phyloP scores from a whole-genome alignment of 2,888 invertebrate species.

The Thymelicus lineola region DNA sequence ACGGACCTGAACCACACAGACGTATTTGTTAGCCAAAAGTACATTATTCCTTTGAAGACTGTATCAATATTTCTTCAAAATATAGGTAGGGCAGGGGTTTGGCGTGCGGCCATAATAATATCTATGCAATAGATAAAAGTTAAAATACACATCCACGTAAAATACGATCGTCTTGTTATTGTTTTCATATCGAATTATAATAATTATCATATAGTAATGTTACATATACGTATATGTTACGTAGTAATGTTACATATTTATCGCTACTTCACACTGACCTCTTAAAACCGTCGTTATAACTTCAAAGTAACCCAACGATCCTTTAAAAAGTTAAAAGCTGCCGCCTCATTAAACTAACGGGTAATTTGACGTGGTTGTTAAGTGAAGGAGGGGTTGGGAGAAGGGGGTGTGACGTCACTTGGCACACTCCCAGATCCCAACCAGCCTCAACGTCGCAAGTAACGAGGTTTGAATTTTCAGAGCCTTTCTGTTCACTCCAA shows the following conservation, averaged over 20 bases:
- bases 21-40: no score
- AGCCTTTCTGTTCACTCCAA: conserved; percentile 23
- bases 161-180: no score
- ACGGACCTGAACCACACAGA: no score
- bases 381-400: conserved; percentile 42
- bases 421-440: conserved; percentile 18
- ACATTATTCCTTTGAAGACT: no score
- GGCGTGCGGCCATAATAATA: no score
- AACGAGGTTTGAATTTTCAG: conserved; percentile 30
- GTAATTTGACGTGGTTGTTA: conserved; percentile 48
- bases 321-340: conserved; percentile 28
- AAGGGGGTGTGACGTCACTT: conserved; percentile 39
- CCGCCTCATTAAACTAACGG: conserved; percentile 42
- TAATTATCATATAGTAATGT: no score
- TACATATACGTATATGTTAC: no score
- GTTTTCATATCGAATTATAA: no score
- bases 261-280: neutral
- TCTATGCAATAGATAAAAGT: no score
- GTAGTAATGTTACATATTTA: neutral
- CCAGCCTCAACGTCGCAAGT: conserved; percentile 6
- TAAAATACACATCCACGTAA: no score
- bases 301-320: neutral
- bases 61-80: no score
- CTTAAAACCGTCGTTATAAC: conserved; percentile 5
- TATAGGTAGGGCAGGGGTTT: no score